Evolutionary conservation across 2,888 invertebrate genomes (phyloP).

Genomic region (Cheilosia impressa): DNA sequence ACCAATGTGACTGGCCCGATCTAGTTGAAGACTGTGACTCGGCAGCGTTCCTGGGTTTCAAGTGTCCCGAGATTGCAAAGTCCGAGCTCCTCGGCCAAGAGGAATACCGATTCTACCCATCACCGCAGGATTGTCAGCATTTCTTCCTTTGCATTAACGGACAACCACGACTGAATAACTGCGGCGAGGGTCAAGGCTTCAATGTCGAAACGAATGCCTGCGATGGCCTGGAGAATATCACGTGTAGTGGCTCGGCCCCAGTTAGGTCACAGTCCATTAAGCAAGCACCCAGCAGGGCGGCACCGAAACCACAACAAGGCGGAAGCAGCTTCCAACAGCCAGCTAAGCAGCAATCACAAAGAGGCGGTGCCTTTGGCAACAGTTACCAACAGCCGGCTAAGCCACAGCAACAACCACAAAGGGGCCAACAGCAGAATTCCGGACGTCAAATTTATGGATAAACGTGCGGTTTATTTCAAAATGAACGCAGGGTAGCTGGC

Average conservation of each 20-base stretch:
- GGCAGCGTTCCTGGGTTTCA: slow-evolving; percentile 91
- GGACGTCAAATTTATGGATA: slow-evolving; percentile 58
- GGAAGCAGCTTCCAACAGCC: slow-evolving; percentile 25
- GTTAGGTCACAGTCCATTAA: slow-evolving; percentile 38
- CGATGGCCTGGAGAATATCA: slow-evolving; percentile 91
- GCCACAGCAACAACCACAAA: slow-evolving; percentile 47
- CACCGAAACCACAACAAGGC: slow-evolving; percentile 1
- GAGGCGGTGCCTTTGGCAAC: slow-evolving; percentile 15
- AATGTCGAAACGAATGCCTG: slow-evolving; percentile 89
- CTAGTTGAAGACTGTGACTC: slow-evolving; percentile 91
- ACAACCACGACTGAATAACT: slow-evolving; percentile 89
- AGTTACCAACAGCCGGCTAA: background rate
- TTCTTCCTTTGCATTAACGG: slow-evolving; percentile 91
- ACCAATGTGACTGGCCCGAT: slow-evolving; percentile 95
- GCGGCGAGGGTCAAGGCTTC: slow-evolving; percentile 91
- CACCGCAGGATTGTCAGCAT: slow-evolving; percentile 89
- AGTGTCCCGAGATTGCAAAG: slow-evolving; percentile 87
- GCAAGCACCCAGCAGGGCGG: slow-evolving; percentile 2
- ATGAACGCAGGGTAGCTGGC: slow-evolving; percentile 1
- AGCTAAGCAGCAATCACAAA: slow-evolving; percentile 14
- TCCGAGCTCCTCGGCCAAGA: slow-evolving; percentile 82
- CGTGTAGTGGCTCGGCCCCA: slow-evolving; percentile 85
- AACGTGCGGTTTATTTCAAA: background rate
- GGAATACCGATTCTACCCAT: slow-evolving; percentile 84
- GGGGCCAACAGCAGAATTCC: slow-evolving; percentile 33